Conservation (phyloP, 1,140 invertebrate species). For the Dendroctonus ponderosae region DNA sequence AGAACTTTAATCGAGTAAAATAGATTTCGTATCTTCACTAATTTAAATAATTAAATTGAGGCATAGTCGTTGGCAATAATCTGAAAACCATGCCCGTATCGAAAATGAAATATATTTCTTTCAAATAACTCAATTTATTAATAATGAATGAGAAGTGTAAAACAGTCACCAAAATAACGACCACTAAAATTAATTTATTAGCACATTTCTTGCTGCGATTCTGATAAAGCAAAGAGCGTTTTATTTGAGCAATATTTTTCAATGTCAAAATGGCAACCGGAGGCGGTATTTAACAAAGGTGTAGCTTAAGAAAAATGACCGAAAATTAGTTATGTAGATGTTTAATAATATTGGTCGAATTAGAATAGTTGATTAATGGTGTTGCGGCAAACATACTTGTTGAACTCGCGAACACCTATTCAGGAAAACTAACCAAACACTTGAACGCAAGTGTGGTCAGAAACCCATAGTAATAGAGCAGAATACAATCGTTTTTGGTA, state of each 20-base stretch:
- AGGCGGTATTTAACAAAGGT: constrained; percentile 14
- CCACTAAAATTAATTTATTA: constrained; percentile 23
- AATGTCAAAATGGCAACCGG: constrained; percentile 18
- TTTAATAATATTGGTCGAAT: constrained; percentile 21
- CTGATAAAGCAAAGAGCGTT: constrained; percentile 20
- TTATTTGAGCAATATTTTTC: constrained; percentile 25
- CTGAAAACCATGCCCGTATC: no score
- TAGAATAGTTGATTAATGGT: constrained; percentile 14
- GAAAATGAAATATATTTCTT: no score
- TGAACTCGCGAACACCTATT: background rate
- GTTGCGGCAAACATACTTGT: constrained; percentile 4
- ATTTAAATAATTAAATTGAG: no score
- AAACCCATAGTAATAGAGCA: no score
- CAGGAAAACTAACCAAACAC: background rate
- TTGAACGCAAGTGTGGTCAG: no score
- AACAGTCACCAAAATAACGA: background rate
- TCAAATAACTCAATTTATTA: no score
- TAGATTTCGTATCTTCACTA: no score
- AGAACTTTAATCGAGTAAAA: no score
- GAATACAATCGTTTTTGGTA: no score
- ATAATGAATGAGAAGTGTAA: no score
- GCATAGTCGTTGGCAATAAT: no score
- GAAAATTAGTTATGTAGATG: constrained; percentile 22
- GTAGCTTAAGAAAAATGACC: constrained; percentile 19
- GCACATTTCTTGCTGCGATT: constrained; percentile 7